Evolutionary conservation across 2,797 vertebrate species (phyloP), one percentile per base, ranked within the genome.

Genomic region (Halcyon badia): DNA sequence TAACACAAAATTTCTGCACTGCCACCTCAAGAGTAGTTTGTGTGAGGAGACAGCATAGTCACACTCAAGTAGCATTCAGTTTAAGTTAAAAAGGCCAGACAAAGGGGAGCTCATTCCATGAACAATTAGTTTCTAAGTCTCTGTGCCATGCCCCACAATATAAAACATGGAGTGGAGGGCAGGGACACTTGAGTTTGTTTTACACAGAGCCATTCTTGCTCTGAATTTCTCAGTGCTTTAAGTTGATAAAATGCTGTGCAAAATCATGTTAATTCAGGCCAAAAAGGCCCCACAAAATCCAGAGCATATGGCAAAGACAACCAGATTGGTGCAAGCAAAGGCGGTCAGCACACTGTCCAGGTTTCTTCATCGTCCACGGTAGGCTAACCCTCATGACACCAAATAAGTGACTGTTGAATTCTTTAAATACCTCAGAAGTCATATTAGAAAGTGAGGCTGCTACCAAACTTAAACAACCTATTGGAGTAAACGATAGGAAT

Each of bases 91-190:
- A 71, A 33, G 14, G 9, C 1, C 10, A 33, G 24, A 9, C 3
- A 77, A 87, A 69, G 16, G 18, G 12, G n/a, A 77, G 12, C 7
- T 33, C 2, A 31, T 68, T 61, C 37, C 25, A 33, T 8, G 4
- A 65, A 48, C 44, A 46, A 9, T 51, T 54, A 46, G 1, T 60
- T 26, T 82, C 5, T 44, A 44, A 60, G 4, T 24, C 35, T 7
- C 39, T 22, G 30, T 0, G 7, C 14, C 0, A 0, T 56, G 31
- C 2, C 9, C 16, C 5, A 17, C 57, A 73, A 12, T 4, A 58
- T 18, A 54, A 76, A 65, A 62, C 2, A 5, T 11, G 3, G 37
- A 56, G 30, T 57, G 30, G 10, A 77, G 17, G 14, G 30, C 39
- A 82, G 14, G 44, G 18, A 35, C 3, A 8, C 17, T 33, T 79